Evolutionary conservation across 1,140 invertebrate genomes (phyloP), one percentile per base, ranked within the genome.

Genomic region (Apis cerana): DNA sequence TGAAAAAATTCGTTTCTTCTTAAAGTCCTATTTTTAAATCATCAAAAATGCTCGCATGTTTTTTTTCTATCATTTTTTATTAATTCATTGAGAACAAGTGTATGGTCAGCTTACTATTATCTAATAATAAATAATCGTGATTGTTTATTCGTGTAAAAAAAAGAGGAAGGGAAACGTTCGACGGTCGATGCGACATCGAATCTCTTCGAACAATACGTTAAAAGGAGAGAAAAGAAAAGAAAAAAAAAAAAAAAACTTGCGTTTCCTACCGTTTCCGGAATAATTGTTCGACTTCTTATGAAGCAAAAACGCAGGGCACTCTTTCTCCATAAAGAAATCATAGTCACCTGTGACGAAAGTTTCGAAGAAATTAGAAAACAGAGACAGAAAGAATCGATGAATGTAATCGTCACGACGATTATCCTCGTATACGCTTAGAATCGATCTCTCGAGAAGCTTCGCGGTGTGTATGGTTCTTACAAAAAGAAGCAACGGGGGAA

Each of bases 111-210:
- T 84, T 84, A 82, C 67, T 82, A 82, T 52, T 64, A 56, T 58
- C 75, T 82, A 84, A 84, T 80, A 80, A 84, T 84, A 84, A 84
- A 84, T 84, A 84, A 84, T 84, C 69, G 61, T 80, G 69, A 80
- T 12, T 68, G 82, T 72, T 80, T 69, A 84, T 75, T 50, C 61
- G 77, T 78, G 50, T 84, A 86, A 70, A 70, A 75, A 86, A 82
- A 21, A 33, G 8, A 23, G 12, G 13, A 33, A 33, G 33, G 59
- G 52, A 33, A 77, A 68, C 62, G 78, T 56, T 52, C 50, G 72
- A 76, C 50, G 23, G 17, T n/a, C 27, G 69, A 69, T 21, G 23
- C 27, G 9, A 33, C 62, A 10, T 70, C 65, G 80, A 56, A n/a
- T n/a, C 80, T 62, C 11, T 69, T 61, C 59, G 65, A 75, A 62